Conservation (phyloP, 2,113 vertebrate genomes). For the Solea senegalensis region DNA sequence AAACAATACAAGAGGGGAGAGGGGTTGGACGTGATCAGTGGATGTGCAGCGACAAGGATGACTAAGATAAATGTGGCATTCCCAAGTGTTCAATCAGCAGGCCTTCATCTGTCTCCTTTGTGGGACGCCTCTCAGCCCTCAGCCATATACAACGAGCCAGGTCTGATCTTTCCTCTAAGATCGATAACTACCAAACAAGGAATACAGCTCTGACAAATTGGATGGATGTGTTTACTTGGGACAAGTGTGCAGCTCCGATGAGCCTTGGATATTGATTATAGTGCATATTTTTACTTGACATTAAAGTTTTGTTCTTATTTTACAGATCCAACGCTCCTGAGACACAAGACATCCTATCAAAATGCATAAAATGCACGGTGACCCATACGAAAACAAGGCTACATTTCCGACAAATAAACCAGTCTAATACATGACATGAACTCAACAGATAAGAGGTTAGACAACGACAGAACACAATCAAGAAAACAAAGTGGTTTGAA, state of each 20-base stretch:
- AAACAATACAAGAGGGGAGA: background rate
- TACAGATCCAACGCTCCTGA: conserved; percentile 15
- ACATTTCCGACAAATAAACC: conserved; percentile 14
- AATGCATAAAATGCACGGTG: conserved; percentile 31
- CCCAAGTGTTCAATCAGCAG: conserved; percentile 61
- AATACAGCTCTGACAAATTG: conserved; percentile 58
- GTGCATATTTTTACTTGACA: conserved; percentile 3
- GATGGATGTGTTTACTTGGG: conserved; percentile 64
- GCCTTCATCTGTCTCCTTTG: conserved; percentile 70
- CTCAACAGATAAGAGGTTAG: conserved; percentile 4
- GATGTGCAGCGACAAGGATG: conserved; percentile 52
- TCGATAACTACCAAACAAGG: conserved; percentile 68
- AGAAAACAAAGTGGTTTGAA: conserved; percentile 18
- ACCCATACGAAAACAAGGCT: conserved; percentile 17
- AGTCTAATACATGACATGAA: conserved; percentile 16
- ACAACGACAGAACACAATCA: conserved; percentile 1
- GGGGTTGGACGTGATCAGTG: conserved; percentile 58
- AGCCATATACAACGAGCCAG: conserved; percentile 64
- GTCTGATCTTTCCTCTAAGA: conserved; percentile 49
- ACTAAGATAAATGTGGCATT: conserved; percentile 66
- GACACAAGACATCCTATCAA: background rate
- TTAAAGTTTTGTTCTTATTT: conserved; percentile 20
- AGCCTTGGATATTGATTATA: conserved; percentile 52
- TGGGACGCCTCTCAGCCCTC: conserved; percentile 54
- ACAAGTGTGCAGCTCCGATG: conserved; percentile 42